These are phyloP conservation scores for Lepidocyrtoides sp. DNA, from an alignment of 2,888 invertebrate genomes.

Conservation along the genomic window DNA sequence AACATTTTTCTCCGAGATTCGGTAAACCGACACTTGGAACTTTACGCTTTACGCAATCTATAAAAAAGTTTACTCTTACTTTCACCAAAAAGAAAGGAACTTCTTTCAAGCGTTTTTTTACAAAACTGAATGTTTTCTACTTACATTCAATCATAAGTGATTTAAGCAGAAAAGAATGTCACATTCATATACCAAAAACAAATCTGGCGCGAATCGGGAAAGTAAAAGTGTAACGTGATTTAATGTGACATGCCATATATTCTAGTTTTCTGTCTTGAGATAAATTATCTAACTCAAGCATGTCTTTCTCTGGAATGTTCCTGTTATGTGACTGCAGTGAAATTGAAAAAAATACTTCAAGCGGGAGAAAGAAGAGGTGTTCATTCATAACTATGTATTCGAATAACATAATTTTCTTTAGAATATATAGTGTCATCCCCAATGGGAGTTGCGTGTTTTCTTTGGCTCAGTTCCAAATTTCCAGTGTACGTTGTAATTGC, in stretches of 20 bases:
- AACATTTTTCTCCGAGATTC: no score
- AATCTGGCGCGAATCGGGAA: background rate
- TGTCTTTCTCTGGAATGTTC: background rate
- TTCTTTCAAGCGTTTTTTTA: no score
- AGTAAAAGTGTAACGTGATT: slow-evolving; percentile 7
- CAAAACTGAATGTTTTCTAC: no score
- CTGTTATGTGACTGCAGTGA: background rate
- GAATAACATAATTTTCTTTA: background rate
- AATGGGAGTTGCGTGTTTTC: background rate
- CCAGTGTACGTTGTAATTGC: background rate
- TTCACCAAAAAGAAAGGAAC: no score
- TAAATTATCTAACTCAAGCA: background rate
- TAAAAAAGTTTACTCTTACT: background rate
- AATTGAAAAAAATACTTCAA: background rate
- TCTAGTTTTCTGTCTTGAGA: slow-evolving; percentile 3
- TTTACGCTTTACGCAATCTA: no score
- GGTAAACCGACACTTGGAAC: no score
- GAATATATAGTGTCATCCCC: slow-evolving; percentile 1
- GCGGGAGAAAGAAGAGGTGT: background rate
- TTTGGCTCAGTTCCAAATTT: background rate
- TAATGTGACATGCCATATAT: slow-evolving; percentile 31
- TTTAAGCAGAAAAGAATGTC: no score
- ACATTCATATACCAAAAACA: no score
- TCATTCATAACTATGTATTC: background rate
- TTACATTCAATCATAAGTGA: no score